phyloP scores from a whole-genome alignment of 2,113 vertebrate genomes.

The Syngnathus typhle region DNA sequence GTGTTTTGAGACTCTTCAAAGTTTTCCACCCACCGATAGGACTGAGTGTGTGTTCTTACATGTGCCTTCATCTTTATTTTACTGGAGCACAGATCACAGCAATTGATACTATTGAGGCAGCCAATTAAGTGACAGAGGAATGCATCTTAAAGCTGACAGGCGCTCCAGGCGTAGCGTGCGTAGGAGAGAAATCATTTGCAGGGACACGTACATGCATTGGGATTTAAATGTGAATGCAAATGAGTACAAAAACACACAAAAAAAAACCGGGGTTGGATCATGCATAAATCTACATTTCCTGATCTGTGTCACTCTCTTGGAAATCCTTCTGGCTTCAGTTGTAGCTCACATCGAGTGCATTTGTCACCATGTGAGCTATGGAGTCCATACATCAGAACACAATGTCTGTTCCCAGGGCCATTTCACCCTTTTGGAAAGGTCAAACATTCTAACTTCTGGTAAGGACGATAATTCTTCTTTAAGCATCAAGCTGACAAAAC shows the following conservation, averaged over 20 bases:
- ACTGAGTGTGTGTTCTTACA: background rate
- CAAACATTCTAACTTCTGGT: background rate
- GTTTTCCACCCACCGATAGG: background rate
- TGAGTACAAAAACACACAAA: background rate
- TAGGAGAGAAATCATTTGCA: conserved; percentile 10
- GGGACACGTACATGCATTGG: conserved; percentile 3
- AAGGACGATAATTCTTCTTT: background rate
- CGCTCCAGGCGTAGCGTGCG: conserved; percentile 1
- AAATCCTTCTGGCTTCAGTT: background rate
- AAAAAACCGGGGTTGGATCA: background rate
- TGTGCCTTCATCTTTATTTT: background rate
- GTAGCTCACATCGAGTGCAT: background rate
- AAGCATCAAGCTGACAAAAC: background rate
- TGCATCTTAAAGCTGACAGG: conserved; percentile 15
- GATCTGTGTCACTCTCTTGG: background rate
- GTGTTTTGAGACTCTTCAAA: conserved; percentile 1
- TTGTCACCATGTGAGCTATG: background rate
- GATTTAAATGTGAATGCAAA: conserved; percentile 14
- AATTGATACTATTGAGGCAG: conserved; percentile 1
- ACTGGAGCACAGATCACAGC: background rate
- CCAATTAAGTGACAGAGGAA: conserved; percentile 15
- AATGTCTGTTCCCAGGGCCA: conserved; percentile 16
- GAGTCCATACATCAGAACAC: background rate
- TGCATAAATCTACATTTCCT: background rate
- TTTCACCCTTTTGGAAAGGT: conserved; percentile 16